Percentiles rank a stretch among this genome's conserved stretches.
Conservation (phyloP, 1,140 invertebrate species). For the Harpegnathos saltator region DNA sequence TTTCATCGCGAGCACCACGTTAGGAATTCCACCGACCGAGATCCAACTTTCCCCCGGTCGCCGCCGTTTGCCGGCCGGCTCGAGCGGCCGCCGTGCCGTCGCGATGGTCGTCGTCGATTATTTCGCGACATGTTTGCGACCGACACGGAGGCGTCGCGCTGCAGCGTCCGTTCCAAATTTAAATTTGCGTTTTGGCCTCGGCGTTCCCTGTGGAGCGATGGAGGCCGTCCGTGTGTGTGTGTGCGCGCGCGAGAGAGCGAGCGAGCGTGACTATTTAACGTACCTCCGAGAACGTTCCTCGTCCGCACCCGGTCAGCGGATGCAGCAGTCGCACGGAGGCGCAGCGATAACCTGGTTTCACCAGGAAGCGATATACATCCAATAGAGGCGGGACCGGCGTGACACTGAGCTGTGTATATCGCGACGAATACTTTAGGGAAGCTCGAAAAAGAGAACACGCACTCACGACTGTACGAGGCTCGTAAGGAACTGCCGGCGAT, state of each 20-base stretch:
- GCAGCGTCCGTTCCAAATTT: slow-evolving; percentile 74
- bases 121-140: not conserved
- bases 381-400: not conserved
- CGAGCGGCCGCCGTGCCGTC: not conserved
- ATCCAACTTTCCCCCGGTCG: not conserved
- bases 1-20: no score
- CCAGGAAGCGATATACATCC: not conserved
- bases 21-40: no score
- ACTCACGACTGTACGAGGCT: slow-evolving; percentile 65
- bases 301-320: no score
- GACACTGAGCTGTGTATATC: no score
- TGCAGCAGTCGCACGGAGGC: not conserved
- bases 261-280: slow-evolving; percentile 65
- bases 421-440: slow-evolving; percentile 24
- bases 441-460: slow-evolving; percentile 41
- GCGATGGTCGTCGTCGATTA: not conserved
- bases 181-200: slow-evolving; percentile 62
- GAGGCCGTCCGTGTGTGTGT: not conserved
- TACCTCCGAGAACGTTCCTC: slow-evolving; percentile 64
- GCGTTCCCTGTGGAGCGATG: not conserved
- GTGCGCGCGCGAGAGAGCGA: no score
- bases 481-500: slow-evolving; percentile 75
- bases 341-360: not conserved
- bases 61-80: not conserved
- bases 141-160: slow-evolving; percentile 59